Base-by-base conservation (phyloP, 1,140 invertebrate genomes). In the Drosophila kohkoa region DNA sequence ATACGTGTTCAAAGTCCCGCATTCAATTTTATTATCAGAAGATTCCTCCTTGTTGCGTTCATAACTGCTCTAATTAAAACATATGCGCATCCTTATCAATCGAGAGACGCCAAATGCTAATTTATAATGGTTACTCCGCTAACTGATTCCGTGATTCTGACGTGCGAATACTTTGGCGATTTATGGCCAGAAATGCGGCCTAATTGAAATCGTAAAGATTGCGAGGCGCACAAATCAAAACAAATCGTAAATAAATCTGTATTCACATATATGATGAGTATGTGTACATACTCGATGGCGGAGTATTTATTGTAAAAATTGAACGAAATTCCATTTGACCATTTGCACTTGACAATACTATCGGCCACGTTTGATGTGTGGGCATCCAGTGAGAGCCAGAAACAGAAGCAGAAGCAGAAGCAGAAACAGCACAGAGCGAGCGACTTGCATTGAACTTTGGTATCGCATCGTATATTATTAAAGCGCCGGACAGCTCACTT, bases 221-320 rank as follows among this genome's bases (percentile, higher is more conserved):
- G 77, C 3, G 45, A 2, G 41, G 43, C 30, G 55, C 25, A 28
- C 41, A 83, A 87, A 87, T 83, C 83, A 88, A 88, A 88, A 88
- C 79, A 88, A 88, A 88, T 89, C 83, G 81, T 89, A 89, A 88
- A 88, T 89, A 83, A 83, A 88, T 89, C 80, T 78, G 7, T 41
- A 67, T 68, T 64, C 49, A 32, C 32, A 54, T 43, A 35, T 6
- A 32, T 25, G 15, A 51, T n/a, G 16, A 25, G 49, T 20, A 20
- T 62, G 16, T 41, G 32, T 49, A 66, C 5, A 32, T 7, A 32
- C 30, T 32, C 5, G 5, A 32, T n/a, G 49, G 2, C 15, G n/a
- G 0, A 13, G 10, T 43, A 43, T 30, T 35, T 54, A 32, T 54
- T 54, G 51, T 54, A 54, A 54, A 54, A 32, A 60, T 20, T 62